A percentile compares a stretch with the other conserved stretches of the same genome.
Evolutionary conservation across 2,797 vertebrate genomes (phyloP).

Genomic region (Picus viridis): DNA sequence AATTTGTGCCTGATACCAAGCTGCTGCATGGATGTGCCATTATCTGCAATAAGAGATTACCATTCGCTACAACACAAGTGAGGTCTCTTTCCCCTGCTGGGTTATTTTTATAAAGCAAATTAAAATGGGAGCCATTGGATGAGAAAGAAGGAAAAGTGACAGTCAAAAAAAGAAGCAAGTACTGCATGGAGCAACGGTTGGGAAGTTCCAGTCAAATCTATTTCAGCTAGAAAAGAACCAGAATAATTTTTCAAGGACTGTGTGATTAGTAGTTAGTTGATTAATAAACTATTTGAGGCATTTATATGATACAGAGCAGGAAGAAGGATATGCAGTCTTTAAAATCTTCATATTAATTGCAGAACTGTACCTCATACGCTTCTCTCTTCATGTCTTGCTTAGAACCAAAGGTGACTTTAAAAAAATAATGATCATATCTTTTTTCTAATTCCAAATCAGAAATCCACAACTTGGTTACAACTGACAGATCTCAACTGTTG

Average conservation of each 20-base stretch:
- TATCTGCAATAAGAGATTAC: neutral
- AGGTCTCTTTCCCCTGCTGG: neutral
- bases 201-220: neutral
- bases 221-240: neutral
- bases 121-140: neutral
- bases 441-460: neutral
- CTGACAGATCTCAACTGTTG: neutral
- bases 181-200: neutral
- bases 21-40: rapidly evolving
- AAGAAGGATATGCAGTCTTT: neutral
- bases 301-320: neutral
- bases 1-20: neutral
- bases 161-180: neutral
- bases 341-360: neutral
- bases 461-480: neutral
- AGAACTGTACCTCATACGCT: neutral
- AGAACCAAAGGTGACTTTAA: neutral
- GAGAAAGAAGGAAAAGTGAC: neutral
- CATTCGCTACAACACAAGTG: neutral
- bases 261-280: neutral
- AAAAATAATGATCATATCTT: neutral
- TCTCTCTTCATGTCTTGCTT: neutral
- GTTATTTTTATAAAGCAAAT: neutral
- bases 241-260: neutral
- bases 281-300: neutral